phyloP scores from a whole-genome alignment of 2,888 invertebrate genomes.

The Coleophora flavipennella region DNA sequence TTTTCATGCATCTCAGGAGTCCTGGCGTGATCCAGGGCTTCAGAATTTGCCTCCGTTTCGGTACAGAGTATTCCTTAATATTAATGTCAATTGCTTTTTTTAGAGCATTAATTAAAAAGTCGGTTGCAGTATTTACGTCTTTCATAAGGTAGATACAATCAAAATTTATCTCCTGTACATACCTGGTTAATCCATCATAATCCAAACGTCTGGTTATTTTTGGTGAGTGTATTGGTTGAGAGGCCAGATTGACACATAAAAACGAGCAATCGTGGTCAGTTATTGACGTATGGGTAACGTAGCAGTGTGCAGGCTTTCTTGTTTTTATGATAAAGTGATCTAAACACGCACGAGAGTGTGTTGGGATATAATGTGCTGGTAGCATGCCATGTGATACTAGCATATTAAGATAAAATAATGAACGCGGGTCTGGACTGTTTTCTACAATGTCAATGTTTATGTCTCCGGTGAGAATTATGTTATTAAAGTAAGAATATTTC shows the following conservation, averaged over 20 bases:
- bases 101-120: no score
- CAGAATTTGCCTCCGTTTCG: no score
- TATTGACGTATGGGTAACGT: slow-evolving; percentile 5
- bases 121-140: slow-evolving; percentile 1
- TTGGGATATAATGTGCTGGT: slow-evolving; percentile 11
- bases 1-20: no score
- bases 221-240: neutral
- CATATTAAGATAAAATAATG: slow-evolving; percentile 13
- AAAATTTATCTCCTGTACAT: neutral
- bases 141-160: neutral
- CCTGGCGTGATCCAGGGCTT: no score
- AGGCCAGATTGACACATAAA: neutral
- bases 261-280: slow-evolving; percentile 8
- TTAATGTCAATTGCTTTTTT: no score
- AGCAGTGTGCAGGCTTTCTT: slow-evolving; percentile 4
- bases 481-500: slow-evolving; percentile 5
- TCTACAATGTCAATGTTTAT: slow-evolving; percentile 13
- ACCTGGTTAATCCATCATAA: neutral
- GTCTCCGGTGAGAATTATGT: slow-evolving; percentile 16
- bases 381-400: slow-evolving; percentile 15
- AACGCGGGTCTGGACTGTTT: slow-evolving; percentile 2
- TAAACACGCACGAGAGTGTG: slow-evolving; percentile 12
- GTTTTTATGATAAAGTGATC: slow-evolving; percentile 17
- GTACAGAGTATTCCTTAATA: no score
- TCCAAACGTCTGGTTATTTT: neutral